Evolutionary conservation across 2,888 invertebrate genomes (phyloP), one percentile per base, ranked within the genome.

Genomic region (Metellina segmentata): DNA sequence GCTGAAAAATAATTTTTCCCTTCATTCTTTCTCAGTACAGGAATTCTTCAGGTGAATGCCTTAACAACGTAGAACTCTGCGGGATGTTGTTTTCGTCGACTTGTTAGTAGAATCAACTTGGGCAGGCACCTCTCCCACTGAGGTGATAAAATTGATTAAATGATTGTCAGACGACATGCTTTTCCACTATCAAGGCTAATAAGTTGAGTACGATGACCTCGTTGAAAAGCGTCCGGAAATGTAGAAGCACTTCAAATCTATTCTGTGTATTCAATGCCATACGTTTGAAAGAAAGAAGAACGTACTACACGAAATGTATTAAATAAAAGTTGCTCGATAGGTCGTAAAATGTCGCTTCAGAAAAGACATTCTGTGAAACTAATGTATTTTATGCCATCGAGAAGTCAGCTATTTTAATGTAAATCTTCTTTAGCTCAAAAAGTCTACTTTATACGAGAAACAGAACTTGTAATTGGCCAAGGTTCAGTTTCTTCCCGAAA

Each of bases 171-270:
- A 16, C 49, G 11, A 49, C 77, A 34, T 34, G 74, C 74, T 49
- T 77, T 34, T 49, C 77, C 49, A 16, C 77, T 0, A 77, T 51
- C 51, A 8, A 77, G 51, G 51, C 52, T 77, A 77, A 77, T 77
- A 49, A 49, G 51, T n/a, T 77, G 51, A n/a, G 77, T 77, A 49
- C 51, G 52, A 51, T 77, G 77, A 77, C 77, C 77, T 77, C 49
- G n/a, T n/a, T n/a, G n/a, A 49, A 52, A n/a, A 34, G 34, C 49
- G 16, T 51, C 49, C 49, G 52, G 8, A 77, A 16, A 77, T 51
- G 61, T 61, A 61, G 61, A 7, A 61, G 61, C 61, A 61, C 61
- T 16, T 61, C 61, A 16, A 11, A 1, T 34, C 34, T 34, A 4
- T 34, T 34, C 61, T 61, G 61, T 61, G 61, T 61, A 16, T 61